phyloP scores from a whole-genome alignment of 2,888 invertebrate genomes.

The Eupsilia transversa region DNA sequence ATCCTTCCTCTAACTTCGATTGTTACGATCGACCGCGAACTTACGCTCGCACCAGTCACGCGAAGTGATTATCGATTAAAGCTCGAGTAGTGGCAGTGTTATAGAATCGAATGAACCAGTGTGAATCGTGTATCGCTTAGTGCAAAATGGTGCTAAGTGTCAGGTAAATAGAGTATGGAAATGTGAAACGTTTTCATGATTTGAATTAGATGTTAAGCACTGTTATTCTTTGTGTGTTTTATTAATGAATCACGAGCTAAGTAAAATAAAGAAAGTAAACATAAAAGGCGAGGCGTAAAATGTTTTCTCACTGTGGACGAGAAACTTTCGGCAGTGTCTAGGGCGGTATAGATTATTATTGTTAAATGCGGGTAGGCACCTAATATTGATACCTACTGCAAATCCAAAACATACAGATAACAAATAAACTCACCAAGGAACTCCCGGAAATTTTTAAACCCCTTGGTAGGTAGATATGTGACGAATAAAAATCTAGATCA shows the following conservation, averaged over 20 bases:
- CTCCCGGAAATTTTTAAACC: not conserved
- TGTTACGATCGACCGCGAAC: constrained; percentile 60
- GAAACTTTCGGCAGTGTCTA: not conserved
- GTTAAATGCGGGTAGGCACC: not conserved
- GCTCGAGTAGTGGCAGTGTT: constrained; percentile 66
- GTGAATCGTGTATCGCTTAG: constrained; percentile 69
- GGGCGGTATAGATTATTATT: not conserved
- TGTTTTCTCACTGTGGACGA: not conserved
- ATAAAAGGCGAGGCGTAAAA: not conserved
- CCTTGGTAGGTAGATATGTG: not conserved
- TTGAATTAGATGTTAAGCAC: not conserved
- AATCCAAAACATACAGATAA: not conserved
- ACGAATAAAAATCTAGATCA: constrained; percentile 1
- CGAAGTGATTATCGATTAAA: constrained; percentile 60
- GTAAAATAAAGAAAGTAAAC: not conserved
- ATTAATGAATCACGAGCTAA: not conserved
- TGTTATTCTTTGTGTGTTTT: constrained; percentile 11
- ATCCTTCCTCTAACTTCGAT: constrained; percentile 43
- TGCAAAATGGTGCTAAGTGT: constrained; percentile 86
- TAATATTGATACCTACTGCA: not conserved
- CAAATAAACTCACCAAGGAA: not conserved
- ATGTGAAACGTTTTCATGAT: constrained; percentile 44
- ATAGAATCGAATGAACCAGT: constrained; percentile 68
- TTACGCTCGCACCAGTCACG: constrained; percentile 62
- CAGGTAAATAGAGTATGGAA: constrained; percentile 82